These are phyloP conservation scores for Lymantria monacha DNA, from an alignment of 2,888 invertebrate species.

Conservation along the genomic window DNA sequence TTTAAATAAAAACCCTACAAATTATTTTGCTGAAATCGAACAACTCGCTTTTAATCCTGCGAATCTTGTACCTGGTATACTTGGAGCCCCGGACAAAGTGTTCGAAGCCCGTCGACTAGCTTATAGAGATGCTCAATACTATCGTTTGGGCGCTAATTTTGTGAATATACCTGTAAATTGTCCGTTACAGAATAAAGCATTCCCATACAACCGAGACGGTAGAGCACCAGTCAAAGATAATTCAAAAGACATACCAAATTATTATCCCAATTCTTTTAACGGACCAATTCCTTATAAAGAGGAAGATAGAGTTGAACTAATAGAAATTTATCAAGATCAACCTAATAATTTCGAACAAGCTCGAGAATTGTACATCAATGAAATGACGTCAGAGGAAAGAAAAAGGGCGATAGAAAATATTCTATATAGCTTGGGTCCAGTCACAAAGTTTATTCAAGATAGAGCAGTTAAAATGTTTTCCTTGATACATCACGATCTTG, in stretches of 20 bases:
- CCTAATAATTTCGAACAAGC: conserved; percentile 93
- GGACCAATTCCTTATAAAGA: conserved; percentile 88
- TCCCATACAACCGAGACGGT: conserved; percentile 94
- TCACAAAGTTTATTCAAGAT: conserved; percentile 83
- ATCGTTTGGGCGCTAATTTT: conserved; percentile 94
- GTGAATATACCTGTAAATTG: conserved; percentile 96
- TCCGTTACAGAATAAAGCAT: conserved; percentile 85
- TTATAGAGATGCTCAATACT: conserved; percentile 92
- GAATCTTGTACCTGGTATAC: conserved; percentile 93
- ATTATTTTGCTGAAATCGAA: conserved; percentile 95
- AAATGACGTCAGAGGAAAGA: conserved; percentile 86
- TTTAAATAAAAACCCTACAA: conserved; percentile 91
- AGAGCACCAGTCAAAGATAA: conserved; percentile 87
- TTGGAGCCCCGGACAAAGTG: conserved; percentile 94
- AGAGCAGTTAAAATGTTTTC: conserved; percentile 88
- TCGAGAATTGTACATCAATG: conserved; percentile 88
- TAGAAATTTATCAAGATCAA: conserved; percentile 85
- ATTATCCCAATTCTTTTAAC: conserved; percentile 95
- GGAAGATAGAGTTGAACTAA: conserved; percentile 74
- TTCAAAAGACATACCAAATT: conserved; percentile 93
- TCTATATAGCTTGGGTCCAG: conserved; percentile 86
- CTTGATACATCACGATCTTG: conserved; percentile 84
- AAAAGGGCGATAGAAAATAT: conserved; percentile 90
- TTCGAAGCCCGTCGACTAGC: conserved; percentile 91
- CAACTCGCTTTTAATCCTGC: conserved; percentile 93